Evolutionary conservation across 2,888 invertebrate species (phyloP).

Genomic region (Drosophila meridionalis): DNA sequence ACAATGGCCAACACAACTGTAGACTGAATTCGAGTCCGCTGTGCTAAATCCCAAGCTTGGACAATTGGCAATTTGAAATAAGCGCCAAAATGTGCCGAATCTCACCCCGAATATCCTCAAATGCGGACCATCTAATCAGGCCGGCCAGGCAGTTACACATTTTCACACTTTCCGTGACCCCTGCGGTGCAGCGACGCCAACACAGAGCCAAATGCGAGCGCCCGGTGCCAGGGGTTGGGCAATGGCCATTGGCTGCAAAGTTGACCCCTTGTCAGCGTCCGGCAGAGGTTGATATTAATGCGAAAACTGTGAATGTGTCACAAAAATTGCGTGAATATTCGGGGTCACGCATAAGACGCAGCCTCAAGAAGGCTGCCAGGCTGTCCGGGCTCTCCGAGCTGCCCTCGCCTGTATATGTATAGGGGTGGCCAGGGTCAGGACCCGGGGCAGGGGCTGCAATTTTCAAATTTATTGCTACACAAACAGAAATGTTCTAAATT

Average conservation of each 20-base stretch:
- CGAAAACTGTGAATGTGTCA: slow-evolving; percentile 76
- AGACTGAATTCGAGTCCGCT: slow-evolving; percentile 36
- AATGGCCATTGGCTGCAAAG: slow-evolving; percentile 59
- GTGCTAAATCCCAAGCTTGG: slow-evolving; percentile 72
- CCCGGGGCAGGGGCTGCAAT: slow-evolving; percentile 36
- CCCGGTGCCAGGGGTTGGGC: slow-evolving; percentile 51
- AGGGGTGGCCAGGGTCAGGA: slow-evolving; percentile 53
- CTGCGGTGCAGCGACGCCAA: slow-evolving; percentile 68
- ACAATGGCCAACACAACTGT: slow-evolving; percentile 58
- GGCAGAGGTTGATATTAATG: slow-evolving; percentile 77
- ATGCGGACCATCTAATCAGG: slow-evolving; percentile 64
- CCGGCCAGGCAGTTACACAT: slow-evolving; percentile 53
- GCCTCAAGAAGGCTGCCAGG: slow-evolving; percentile 58
- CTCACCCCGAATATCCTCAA: slow-evolving; percentile 42
- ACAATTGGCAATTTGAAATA: slow-evolving; percentile 69
- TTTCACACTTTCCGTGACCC: slow-evolving; percentile 80
- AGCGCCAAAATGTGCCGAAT: slow-evolving; percentile 60
- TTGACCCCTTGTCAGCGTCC: slow-evolving; percentile 77
- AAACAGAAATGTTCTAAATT: slow-evolving; percentile 63
- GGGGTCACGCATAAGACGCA: slow-evolving; percentile 77
- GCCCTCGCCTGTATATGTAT: slow-evolving; percentile 35
- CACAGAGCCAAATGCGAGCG: slow-evolving; percentile 27
- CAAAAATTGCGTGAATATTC: slow-evolving; percentile 76
- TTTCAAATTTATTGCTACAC: slow-evolving; percentile 70
- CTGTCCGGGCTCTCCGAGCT: slow-evolving; percentile 20